Evolutionary conservation across 2,113 vertebrate genomes (phyloP).

Genomic region (Ptyas mucosa): DNA sequence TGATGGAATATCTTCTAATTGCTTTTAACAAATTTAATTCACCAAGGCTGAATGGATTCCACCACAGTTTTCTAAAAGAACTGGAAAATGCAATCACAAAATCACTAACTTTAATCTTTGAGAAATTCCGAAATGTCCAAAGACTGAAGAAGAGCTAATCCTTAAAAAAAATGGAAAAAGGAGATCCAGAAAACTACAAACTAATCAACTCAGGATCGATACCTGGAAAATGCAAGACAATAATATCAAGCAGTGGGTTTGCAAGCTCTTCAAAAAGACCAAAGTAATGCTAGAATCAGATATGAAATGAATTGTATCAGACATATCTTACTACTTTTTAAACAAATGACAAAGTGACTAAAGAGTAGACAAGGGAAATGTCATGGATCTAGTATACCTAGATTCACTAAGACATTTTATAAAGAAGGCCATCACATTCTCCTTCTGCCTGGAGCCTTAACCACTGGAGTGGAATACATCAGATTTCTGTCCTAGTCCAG

Average conservation of each 20-base stretch:
- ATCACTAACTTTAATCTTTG: background rate
- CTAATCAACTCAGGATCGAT: background rate
- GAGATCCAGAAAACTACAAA: background rate
- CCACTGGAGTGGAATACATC: background rate
- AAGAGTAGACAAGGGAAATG: background rate
- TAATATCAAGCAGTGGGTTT: background rate
- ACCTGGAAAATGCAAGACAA: background rate
- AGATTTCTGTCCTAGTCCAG: background rate
- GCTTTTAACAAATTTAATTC: background rate
- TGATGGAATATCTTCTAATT: background rate
- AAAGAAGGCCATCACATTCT: background rate
- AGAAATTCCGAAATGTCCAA: background rate
- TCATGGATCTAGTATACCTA: background rate
- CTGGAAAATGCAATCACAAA: background rate
- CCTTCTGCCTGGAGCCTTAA: background rate
- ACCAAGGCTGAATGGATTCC: background rate
- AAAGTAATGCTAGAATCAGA: background rate
- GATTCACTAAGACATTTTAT: background rate
- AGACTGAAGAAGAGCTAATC: background rate
- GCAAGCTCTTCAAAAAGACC: background rate
- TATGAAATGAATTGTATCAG: background rate
- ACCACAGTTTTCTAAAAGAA: background rate
- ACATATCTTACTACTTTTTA: background rate
- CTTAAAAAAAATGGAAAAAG: background rate
- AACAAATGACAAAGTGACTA: background rate